phyloP scores from a whole-genome alignment of 1,140 invertebrate species.

The Nylanderia fulva region DNA sequence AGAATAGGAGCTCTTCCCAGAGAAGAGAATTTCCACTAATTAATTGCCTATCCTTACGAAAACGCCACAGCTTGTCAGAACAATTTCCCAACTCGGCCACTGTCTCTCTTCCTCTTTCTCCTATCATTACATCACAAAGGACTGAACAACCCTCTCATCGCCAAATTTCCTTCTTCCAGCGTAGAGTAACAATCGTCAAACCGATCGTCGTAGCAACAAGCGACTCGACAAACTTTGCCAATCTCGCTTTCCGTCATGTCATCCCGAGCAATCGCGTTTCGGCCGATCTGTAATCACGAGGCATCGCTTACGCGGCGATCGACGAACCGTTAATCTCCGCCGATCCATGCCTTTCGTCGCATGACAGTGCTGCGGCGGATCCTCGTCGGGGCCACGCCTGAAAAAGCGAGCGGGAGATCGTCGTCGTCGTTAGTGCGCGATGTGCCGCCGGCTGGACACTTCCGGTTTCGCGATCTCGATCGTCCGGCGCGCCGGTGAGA shows the following conservation, averaged over 20 bases:
- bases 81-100: neutral
- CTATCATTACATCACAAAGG: neutral
- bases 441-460: conserved; percentile 73
- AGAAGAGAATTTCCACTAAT: conserved; percentile 14
- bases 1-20: neutral
- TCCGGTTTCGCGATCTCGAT: conserved; percentile 67
- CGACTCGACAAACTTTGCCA: conserved; percentile 1
- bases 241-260: neutral
- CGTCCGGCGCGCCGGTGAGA: conserved; percentile 32
- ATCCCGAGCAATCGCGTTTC: neutral
- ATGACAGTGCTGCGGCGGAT: conserved; percentile 28
- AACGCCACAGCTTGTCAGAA: neutral
- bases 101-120: neutral
- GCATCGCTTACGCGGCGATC: conserved; percentile 12
- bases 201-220: neutral
- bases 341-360: neutral
- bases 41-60: neutral
- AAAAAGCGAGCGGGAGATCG: conserved; percentile 52
- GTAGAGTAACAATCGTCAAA: neutral
- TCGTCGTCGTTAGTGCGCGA: conserved; percentile 71
- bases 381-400: conserved; percentile 11
- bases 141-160: neutral
- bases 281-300: conserved; percentile 12
- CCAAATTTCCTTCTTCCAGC: conserved; percentile 13
- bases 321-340: conserved; percentile 56